Conservation (phyloP, 1,140 invertebrate species). For the Contarinia nasturtii region DNA sequence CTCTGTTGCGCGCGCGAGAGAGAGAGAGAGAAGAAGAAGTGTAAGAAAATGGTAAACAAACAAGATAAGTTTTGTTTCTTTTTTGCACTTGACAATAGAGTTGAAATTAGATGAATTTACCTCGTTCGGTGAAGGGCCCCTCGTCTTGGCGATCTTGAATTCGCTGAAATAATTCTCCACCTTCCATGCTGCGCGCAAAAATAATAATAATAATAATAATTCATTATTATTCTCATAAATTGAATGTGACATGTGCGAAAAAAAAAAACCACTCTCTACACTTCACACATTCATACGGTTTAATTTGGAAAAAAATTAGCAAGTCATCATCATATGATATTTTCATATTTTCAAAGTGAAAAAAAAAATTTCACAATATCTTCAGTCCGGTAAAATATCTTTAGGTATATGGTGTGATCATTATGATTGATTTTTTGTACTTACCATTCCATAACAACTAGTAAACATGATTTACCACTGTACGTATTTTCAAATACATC, state of each 20-base stretch:
- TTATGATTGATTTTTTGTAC: no score
- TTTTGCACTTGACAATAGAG: not conserved
- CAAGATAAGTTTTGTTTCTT: no score
- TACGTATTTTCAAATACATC: constrained; percentile 96
- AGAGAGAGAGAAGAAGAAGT: constrained; percentile 3
- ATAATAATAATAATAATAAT: constrained; percentile 4
- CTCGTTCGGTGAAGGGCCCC: constrained; percentile 85
- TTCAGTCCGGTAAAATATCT: not conserved
- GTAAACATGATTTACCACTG: constrained; percentile 69
- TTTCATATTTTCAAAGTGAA: not conserved
- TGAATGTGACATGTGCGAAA: no score
- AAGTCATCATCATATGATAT: not conserved
- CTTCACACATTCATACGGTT: no score
- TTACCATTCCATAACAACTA: constrained; percentile 96
- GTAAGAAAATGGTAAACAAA: constrained; percentile 4
- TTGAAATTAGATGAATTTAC: constrained; percentile 25
- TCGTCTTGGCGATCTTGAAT: constrained; percentile 82
- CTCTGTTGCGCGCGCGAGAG: constrained; percentile 6
- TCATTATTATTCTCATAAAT: no score
- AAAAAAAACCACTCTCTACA: not conserved
- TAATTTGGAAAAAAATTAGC: not conserved
- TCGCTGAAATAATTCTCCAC: constrained; percentile 87
- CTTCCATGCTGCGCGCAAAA: constrained; percentile 76
- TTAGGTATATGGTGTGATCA: not conserved
- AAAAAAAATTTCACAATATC: not conserved